A percentile compares a stretch with the other conserved stretches of the same genome.
These are phyloP conservation scores for Ruditapes philippinarum DNA, from an alignment of 1,140 invertebrate genomes.

Conservation along the genomic window DNA sequence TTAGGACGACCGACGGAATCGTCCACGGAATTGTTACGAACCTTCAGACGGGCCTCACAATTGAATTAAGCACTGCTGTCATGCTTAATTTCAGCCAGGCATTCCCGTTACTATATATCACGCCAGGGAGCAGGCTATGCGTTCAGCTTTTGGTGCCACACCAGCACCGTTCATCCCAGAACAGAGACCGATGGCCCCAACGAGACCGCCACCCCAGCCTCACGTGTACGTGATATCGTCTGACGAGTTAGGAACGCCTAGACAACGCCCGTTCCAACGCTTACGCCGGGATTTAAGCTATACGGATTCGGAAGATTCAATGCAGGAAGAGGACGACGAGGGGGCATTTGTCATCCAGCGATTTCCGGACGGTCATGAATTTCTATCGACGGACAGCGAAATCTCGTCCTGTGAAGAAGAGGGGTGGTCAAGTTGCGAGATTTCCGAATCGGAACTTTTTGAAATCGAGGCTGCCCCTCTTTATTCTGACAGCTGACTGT, in stretches of 20 bases:
- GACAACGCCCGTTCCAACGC: not conserved
- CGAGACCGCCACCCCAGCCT: not conserved
- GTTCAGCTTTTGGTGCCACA: not conserved
- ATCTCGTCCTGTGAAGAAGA: too few relatives aligned
- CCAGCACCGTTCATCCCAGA: not conserved
- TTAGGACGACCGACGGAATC: not conserved
- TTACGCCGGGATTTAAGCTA: not conserved
- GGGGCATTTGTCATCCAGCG: not conserved
- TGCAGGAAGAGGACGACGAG: not conserved
- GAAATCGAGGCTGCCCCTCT: too few relatives aligned
- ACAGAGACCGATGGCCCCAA: not conserved
- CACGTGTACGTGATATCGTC: not conserved
- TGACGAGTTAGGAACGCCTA: not conserved
- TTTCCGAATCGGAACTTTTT: too few relatives aligned
- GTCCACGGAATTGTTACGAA: not conserved
- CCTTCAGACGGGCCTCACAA: not conserved
- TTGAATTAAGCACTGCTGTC: not conserved
- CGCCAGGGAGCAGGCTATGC: not conserved
- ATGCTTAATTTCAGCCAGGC: not conserved
- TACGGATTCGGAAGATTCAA: not conserved
- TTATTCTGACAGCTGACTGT: not conserved
- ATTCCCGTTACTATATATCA: not conserved
- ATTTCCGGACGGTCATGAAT: too few relatives aligned
- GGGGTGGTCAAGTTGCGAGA: too few relatives aligned
- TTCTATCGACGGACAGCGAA: too few relatives aligned